Conservation (phyloP, 2,888 invertebrate species). For the Tipula vernalis region DNA sequence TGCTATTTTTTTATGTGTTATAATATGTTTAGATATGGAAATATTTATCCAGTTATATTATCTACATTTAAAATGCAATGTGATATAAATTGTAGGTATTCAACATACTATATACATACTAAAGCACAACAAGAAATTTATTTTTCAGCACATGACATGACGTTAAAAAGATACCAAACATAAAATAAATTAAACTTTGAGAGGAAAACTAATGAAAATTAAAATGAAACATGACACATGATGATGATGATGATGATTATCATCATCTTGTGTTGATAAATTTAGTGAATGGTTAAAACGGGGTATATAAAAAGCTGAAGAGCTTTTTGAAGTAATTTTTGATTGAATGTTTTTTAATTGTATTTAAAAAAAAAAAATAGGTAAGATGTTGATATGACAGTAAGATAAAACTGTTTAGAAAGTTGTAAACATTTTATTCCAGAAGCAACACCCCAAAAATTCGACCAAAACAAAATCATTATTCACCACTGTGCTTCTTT, state of each 20-base stretch:
- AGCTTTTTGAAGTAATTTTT: not conserved
- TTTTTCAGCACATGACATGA: not conserved
- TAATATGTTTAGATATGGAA: not conserved
- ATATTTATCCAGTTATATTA: not conserved
- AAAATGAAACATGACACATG: not conserved
- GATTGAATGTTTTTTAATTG: not conserved
- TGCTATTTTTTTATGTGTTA: not conserved
- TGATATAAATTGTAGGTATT: not conserved
- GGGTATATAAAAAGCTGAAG: not conserved
- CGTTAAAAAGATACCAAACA: not conserved
- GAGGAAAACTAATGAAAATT: not conserved
- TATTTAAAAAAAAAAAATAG: not conserved
- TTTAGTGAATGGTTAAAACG: not conserved
- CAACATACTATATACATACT: not conserved
- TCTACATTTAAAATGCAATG: not conserved
- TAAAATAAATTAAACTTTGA: not conserved
- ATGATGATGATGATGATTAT: not conserved
- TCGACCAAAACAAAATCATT: not conserved
- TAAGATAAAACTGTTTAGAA: not conserved
- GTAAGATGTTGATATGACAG: not conserved
- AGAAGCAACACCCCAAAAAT: too few relatives aligned
- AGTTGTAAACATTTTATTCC: not conserved
- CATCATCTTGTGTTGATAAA: not conserved
- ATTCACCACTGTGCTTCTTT: not conserved
- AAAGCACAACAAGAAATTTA: not conserved